These are phyloP conservation scores for Phainopepla nitens DNA, from an alignment of 2,113 vertebrate species.

Conservation along the genomic window DNA sequence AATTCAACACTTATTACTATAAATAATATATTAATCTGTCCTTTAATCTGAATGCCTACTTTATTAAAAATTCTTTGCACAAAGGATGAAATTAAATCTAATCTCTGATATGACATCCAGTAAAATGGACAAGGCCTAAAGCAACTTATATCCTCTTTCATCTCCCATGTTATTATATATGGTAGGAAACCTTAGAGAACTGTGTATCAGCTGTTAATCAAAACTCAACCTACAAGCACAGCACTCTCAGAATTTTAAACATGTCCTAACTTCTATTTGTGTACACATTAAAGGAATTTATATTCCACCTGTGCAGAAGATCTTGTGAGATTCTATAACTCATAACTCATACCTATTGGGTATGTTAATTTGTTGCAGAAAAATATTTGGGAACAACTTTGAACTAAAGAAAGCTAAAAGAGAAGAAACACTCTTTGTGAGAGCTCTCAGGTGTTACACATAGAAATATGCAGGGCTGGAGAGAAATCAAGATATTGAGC, in stretches of 20 bases:
- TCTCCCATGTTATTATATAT: not conserved
- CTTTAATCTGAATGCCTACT: constrained; percentile 22
- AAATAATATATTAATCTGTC: constrained; percentile 4
- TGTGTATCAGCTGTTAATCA: not conserved
- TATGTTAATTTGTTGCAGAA: not conserved
- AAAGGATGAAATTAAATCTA: constrained; percentile 25
- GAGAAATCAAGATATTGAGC: not conserved
- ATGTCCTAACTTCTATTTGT: not conserved
- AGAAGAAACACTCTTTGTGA: not conserved
- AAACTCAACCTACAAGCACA: not conserved
- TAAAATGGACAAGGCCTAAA: constrained; percentile 24
- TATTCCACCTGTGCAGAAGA: not conserved
- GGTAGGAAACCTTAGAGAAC: not conserved
- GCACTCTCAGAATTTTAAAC: not conserved
- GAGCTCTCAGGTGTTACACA: not conserved
- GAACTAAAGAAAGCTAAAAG: not conserved
- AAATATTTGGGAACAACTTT: not conserved
- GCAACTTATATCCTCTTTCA: constrained; percentile 13
- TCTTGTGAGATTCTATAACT: not conserved
- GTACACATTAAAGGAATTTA: not conserved
- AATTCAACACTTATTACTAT: not conserved
- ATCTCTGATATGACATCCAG: not conserved
- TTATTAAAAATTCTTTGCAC: constrained; percentile 43
- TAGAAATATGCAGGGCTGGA: not conserved
- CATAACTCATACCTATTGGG: not conserved